Conservation (phyloP, 2,888 invertebrate genomes). For the Cynaeus angustus region DNA sequence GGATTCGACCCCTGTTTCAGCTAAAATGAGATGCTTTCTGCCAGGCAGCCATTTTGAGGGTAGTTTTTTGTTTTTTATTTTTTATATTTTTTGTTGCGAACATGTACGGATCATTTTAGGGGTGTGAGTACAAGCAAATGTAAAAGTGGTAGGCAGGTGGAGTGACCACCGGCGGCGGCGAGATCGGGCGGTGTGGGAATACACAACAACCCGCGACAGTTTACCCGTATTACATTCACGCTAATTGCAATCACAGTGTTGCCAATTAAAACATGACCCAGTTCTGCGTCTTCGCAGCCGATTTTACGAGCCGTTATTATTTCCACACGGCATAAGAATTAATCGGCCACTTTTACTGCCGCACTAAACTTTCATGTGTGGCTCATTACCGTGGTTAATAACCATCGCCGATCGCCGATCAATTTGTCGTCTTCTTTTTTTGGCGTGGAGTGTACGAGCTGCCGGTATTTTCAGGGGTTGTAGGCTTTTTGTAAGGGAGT, state of each 20-base stretch:
- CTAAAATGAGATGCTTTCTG: constrained; percentile 74
- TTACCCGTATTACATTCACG: constrained; percentile 65
- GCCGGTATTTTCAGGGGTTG: constrained; percentile 70
- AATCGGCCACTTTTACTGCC: constrained; percentile 50
- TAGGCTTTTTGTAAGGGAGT: constrained; percentile 70
- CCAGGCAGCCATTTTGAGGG: constrained; percentile 84
- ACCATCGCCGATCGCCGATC: constrained; percentile 51
- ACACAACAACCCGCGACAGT: constrained; percentile 63
- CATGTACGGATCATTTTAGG: constrained; percentile 71
- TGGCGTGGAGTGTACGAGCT: constrained; percentile 61
- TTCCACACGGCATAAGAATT: constrained; percentile 47
- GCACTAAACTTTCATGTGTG: constrained; percentile 49
- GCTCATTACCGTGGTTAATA: constrained; percentile 6
- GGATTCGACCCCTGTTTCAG: constrained; percentile 72
- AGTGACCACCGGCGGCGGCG: constrained; percentile 53
- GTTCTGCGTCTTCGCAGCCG: constrained; percentile 50
- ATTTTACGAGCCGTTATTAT: constrained; percentile 51
- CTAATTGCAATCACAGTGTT: constrained; percentile 67
- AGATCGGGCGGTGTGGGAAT: constrained; percentile 57
- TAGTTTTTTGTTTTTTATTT: constrained; percentile 75
- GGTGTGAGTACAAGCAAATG: constrained; percentile 70
- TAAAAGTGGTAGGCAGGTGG: constrained; percentile 62
- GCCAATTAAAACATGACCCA: constrained; percentile 68
- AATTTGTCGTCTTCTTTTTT: constrained; percentile 58
- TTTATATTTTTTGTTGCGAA: constrained; percentile 69